phyloP scores from a whole-genome alignment of 30 jellyfish, hydroid and myxozoan genomes.

The Aurelia aurita region DNA sequence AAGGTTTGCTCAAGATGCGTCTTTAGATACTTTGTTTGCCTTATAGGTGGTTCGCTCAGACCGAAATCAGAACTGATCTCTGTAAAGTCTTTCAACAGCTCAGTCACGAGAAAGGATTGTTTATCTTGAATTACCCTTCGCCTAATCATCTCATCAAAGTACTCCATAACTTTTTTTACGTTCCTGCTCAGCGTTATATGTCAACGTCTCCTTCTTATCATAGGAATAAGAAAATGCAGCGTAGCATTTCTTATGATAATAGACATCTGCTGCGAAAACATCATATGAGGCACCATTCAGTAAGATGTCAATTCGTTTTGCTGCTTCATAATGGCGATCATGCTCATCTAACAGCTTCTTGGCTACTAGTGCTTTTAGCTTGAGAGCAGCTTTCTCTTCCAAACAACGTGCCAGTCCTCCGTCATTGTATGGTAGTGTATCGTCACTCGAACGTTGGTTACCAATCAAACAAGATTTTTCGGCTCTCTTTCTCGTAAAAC shows the following conservation, averaged over 20 bases:
- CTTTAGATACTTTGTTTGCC: neutral
- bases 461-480: constrained; percentile 14
- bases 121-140: constrained; percentile 18
- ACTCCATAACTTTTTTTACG: constrained; percentile 1
- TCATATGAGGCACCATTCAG: constrained; percentile 11
- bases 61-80: constrained; percentile 14
- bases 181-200: constrained; percentile 7
- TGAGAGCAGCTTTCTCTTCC: constrained; percentile 22
- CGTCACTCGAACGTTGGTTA: neutral
- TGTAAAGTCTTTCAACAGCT: constrained; percentile 19
- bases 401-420: constrained; percentile 42
- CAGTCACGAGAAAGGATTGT: constrained; percentile 11
- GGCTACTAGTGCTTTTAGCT: neutral
- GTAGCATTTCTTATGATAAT: constrained; percentile 34
- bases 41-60: constrained; percentile 2
- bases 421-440: constrained; percentile 26
- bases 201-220: neutral
- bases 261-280: constrained; percentile 50
- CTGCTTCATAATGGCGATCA: constrained; percentile 11
- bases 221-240: constrained; percentile 1
- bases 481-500: neutral
- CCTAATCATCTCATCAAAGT: constrained; percentile 27
- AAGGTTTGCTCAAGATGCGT: neutral
- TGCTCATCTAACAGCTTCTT: neutral
- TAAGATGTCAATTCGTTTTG: constrained; percentile 11